phyloP scores from a whole-genome alignment of 2,797 vertebrate genomes.

The Syngnathus rostellatus region DNA sequence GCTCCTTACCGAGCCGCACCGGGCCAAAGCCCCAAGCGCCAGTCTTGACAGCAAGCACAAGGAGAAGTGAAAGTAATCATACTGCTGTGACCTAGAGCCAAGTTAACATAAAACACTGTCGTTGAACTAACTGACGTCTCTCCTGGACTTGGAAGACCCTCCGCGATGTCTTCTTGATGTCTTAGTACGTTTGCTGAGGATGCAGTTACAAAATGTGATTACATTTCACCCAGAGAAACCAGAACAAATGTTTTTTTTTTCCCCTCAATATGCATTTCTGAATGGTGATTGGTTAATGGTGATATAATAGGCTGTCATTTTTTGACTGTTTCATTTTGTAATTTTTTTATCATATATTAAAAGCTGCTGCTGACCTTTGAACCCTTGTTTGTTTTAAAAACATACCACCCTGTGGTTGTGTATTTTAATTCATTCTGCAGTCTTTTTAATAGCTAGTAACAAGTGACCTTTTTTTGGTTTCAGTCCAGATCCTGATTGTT shows the following conservation, averaged over 20 bases:
- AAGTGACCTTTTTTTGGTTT: not conserved
- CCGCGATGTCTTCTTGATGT: not conserved
- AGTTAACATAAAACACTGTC: slow-evolving; percentile 3
- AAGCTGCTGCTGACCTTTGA: not conserved
- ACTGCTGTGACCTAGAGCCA: not conserved
- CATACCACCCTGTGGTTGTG: no score
- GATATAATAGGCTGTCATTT: not conserved
- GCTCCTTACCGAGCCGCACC: slow-evolving; percentile 53
- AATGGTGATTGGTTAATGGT: not conserved
- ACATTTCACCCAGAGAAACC: not conserved
- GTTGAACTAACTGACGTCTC: not conserved
- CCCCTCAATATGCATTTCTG: not conserved
- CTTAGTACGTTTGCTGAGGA: not conserved
- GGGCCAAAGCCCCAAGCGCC: slow-evolving; percentile 10
- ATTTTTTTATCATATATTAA: not conserved
- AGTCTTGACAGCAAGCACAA: slow-evolving; percentile 28
- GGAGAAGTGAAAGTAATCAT: slow-evolving; percentile 19
- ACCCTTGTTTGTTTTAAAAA: no score
- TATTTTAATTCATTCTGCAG: no score
- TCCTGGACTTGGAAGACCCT: not conserved
- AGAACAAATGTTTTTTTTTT: not conserved
- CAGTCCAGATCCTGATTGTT: not conserved
- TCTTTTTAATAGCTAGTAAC: not conserved
- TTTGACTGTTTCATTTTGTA: not conserved
- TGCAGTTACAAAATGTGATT: not conserved